phyloP scores from a whole-genome alignment of 1,140 invertebrate species.

The Monomorium pharaonis region DNA sequence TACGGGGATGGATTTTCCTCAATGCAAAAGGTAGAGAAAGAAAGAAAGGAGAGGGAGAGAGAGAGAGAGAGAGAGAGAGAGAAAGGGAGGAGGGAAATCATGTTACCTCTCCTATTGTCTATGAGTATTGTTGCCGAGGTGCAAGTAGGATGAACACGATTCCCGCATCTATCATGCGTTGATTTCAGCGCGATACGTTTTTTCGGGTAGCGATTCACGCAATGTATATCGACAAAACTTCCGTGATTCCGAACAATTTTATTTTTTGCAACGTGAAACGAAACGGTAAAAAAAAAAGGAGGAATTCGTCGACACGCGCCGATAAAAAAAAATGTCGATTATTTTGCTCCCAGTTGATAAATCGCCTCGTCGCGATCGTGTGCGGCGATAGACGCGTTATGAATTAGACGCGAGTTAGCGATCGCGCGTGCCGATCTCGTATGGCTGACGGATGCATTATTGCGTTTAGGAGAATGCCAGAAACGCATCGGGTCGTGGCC shows the following conservation, averaged over 20 bases:
- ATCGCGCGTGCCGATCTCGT: conserved; percentile 10
- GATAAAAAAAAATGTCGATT: neutral
- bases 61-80: neutral
- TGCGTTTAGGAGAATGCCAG: conserved; percentile 65
- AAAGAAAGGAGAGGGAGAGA: neutral
- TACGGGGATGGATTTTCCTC: neutral
- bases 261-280: neutral
- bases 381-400: conserved; percentile 55
- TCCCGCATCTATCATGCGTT: conserved; percentile 26
- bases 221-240: conserved; percentile 6
- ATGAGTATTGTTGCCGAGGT: conserved; percentile 22
- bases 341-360: neutral
- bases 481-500: conserved; percentile 61
- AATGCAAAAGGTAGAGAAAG: neutral
- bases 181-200: conserved; percentile 19
- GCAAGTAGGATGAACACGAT: conserved; percentile 36
- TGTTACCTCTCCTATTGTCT: conserved; percentile 41
- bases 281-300: neutral
- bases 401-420: conserved; percentile 48
- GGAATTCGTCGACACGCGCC: neutral
- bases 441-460: conserved; percentile 74
- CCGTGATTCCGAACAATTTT: neutral
- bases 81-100: neutral
- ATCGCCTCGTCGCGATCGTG: neutral
- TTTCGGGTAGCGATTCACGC: neutral